phyloP scores from a whole-genome alignment of 2,888 invertebrate genomes.

The Flabesymbios commensalis region DNA sequence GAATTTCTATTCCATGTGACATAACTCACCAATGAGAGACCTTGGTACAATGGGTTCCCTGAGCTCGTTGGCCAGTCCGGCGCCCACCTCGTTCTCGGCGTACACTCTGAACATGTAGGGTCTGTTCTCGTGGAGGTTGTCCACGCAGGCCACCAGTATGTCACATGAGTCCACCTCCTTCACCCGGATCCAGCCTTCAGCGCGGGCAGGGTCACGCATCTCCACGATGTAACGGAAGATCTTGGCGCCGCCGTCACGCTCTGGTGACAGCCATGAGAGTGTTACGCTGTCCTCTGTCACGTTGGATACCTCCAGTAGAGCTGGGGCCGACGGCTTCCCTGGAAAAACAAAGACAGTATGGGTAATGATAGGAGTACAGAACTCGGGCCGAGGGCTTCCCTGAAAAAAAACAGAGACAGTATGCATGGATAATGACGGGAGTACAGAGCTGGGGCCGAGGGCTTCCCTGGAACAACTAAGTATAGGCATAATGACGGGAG shows the following conservation, averaged over 20 bases:
- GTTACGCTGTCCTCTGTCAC: conserved; percentile 55
- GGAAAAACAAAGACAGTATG: background rate
- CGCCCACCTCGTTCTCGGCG: conserved; percentile 38
- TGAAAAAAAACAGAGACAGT: too few relatives aligned
- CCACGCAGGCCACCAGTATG: conserved; percentile 28
- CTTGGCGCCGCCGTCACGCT: conserved; percentile 57
- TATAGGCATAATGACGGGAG: too few relatives aligned
- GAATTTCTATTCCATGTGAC: background rate
- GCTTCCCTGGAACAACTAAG: too few relatives aligned
- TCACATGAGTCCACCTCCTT: conserved; percentile 33
- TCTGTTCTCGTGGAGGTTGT: conserved; percentile 31
- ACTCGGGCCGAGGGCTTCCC: too few relatives aligned
- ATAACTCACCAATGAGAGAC: conserved; percentile 44
- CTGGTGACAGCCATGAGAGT: conserved; percentile 58
- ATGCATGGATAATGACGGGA: too few relatives aligned
- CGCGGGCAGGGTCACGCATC: conserved; percentile 62
- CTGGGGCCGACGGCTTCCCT: conserved; percentile 29
- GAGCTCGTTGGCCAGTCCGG: conserved; percentile 37
- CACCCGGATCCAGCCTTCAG: conserved; percentile 64
- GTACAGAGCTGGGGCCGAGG: too few relatives aligned
- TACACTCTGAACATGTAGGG: conserved; percentile 37
- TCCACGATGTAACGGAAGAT: conserved; percentile 58
- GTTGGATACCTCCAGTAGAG: conserved; percentile 41
- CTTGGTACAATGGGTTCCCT: conserved; percentile 47
- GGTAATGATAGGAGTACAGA: too few relatives aligned